Evolutionary conservation across 2,888 invertebrate genomes (phyloP).

Genomic region (Tethea ocularis): DNA sequence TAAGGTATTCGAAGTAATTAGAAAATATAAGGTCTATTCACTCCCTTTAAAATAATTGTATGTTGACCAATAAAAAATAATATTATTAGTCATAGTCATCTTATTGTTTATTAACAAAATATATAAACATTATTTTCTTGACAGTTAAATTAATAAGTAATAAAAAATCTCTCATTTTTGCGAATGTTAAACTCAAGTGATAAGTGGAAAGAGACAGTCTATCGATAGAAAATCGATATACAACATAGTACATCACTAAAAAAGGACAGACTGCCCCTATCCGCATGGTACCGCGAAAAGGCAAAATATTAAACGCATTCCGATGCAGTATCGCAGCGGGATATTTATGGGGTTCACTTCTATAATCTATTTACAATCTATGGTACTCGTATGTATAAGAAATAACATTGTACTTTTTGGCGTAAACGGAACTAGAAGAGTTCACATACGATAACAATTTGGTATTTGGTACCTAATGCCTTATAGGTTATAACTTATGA

Average conservation of each 20-base stretch:
- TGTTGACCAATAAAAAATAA: too few relatives aligned
- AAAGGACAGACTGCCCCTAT: constrained; percentile 42
- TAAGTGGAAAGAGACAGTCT: neutral
- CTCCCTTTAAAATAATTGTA: too few relatives aligned
- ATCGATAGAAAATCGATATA: constrained; percentile 24
- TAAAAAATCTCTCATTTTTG: too few relatives aligned
- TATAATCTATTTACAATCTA: constrained; percentile 49
- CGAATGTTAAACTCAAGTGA: too few relatives aligned
- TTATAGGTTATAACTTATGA: neutral
- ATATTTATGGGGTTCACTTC: constrained; percentile 53
- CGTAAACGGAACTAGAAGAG: neutral
- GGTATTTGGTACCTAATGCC: neutral
- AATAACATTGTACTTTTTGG: constrained; percentile 1
- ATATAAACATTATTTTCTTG: too few relatives aligned
- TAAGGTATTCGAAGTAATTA: too few relatives aligned
- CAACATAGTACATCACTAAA: constrained; percentile 35
- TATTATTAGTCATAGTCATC: too few relatives aligned
- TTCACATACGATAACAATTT: neutral
- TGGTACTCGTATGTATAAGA: constrained; percentile 17
- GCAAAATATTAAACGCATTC: constrained; percentile 62
- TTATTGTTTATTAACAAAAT: too few relatives aligned
- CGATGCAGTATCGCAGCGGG: constrained; percentile 48
- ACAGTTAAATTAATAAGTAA: too few relatives aligned
- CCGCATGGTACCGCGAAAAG: constrained; percentile 46
- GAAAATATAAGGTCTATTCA: too few relatives aligned